These are phyloP conservation scores for Dicerorhinus sumatrensis DNA, from an alignment of 2,113 vertebrate genomes.

Conservation along the genomic window DNA sequence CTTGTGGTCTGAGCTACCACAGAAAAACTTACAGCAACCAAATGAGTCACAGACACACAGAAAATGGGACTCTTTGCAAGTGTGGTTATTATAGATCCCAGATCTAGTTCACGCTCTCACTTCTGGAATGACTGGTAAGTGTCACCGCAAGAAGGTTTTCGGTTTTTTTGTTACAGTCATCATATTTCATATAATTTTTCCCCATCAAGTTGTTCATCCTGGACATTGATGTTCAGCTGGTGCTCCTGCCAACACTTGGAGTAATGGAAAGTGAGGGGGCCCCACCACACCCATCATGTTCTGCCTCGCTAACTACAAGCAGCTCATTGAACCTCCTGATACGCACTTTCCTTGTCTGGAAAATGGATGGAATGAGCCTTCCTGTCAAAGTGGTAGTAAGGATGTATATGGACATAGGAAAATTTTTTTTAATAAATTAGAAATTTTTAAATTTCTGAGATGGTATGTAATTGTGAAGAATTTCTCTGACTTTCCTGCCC, in stretches of 20 bases:
- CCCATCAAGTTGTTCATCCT: background rate
- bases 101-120: accelerated
- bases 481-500: background rate
- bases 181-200: background rate
- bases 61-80: background rate
- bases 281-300: accelerated
- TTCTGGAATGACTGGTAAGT: background rate
- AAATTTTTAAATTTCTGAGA: background rate
- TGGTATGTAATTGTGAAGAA: background rate
- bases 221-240: accelerated
- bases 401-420: background rate
- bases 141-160: background rate
- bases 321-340: accelerated
- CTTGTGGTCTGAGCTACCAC: background rate
- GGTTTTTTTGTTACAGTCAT: background rate
- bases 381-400: background rate
- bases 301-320: accelerated
- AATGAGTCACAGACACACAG: background rate
- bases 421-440: background rate
- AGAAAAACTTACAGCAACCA: background rate
- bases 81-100: background rate
- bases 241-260: background rate
- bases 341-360: background rate
- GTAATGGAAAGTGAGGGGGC: background rate
- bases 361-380: background rate